Evolutionary conservation across 2,113 vertebrate genomes (phyloP).

Genomic region (Arvicanthis niloticus): DNA sequence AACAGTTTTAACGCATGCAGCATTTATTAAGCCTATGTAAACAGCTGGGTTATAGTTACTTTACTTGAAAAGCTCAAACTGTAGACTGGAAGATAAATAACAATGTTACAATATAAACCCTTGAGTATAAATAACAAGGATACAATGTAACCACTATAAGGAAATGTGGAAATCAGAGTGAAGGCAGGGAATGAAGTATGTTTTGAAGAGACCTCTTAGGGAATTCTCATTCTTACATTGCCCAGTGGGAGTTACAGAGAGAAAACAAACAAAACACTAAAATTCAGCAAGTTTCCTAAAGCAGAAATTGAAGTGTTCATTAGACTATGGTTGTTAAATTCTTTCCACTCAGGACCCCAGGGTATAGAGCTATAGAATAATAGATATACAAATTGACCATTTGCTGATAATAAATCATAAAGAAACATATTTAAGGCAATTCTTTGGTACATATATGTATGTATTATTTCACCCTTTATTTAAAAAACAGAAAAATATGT

Average conservation of each 20-base stretch:
- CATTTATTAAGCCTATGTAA: background rate
- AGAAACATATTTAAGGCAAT: background rate
- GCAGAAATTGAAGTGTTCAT: background rate
- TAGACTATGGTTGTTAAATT: background rate
- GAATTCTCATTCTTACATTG: background rate
- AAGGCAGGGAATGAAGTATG: background rate
- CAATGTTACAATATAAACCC: background rate
- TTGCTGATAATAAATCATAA: background rate
- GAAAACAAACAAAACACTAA: background rate
- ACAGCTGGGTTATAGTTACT: background rate
- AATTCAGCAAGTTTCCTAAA: background rate
- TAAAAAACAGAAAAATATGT: background rate
- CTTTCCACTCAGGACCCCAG: background rate
- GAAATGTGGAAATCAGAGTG: background rate
- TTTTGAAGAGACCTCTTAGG: background rate
- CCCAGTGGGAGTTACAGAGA: background rate
- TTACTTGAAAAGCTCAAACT: background rate
- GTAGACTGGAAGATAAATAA: background rate
- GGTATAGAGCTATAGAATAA: too few species aligned
- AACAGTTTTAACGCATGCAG: background rate
- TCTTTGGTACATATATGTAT: background rate
- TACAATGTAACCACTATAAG: background rate
- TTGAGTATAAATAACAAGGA: background rate
- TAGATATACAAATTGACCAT: background rate
- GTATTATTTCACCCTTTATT: background rate